Evolutionary conservation across 2,888 invertebrate genomes (phyloP).

Genomic region (Lissocephala sabroskyi): DNA sequence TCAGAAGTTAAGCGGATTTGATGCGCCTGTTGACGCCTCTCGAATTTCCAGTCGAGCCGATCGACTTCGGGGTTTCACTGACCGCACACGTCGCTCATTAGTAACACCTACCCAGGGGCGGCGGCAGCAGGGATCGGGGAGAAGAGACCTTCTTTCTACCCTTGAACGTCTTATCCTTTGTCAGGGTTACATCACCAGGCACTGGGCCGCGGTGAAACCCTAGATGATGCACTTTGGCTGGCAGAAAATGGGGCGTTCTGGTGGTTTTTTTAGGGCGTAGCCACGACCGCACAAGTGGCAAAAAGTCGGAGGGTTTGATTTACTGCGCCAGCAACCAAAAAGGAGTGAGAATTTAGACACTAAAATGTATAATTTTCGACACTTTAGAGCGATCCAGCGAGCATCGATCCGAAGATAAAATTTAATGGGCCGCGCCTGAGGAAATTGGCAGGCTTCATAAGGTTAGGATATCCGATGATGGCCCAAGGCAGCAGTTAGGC

Average conservation of each 20-base stretch:
- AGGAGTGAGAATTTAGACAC: background rate
- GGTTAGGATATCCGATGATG: no score
- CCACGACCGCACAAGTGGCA: background rate
- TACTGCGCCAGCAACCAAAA: background rate
- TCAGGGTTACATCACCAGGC: conserved; percentile 31
- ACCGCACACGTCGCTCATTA: conserved; percentile 59
- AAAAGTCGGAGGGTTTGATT: background rate
- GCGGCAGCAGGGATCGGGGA: background rate
- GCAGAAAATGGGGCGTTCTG: background rate
- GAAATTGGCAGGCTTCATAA: no score
- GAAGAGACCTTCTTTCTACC: no score
- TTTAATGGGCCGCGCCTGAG: no score
- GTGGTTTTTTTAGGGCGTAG: background rate
- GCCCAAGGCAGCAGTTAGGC: no score
- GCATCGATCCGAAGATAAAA: background rate
- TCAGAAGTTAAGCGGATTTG: conserved; percentile 64
- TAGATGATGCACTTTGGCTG: background rate
- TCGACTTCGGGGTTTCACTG: no score
- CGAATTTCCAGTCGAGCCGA: conserved; percentile 53
- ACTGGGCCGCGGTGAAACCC: conserved; percentile 23
- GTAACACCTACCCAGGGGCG: conserved; percentile 30
- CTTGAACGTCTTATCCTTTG: conserved; percentile 22
- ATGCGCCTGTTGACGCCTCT: conserved; percentile 69
- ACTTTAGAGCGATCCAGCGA: background rate
- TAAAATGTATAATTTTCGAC: background rate